Percentiles rank a stretch among this genome's conserved stretches.
Conservation (phyloP, 2,797 vertebrate genomes). For the Streptopelia turtur region DNA sequence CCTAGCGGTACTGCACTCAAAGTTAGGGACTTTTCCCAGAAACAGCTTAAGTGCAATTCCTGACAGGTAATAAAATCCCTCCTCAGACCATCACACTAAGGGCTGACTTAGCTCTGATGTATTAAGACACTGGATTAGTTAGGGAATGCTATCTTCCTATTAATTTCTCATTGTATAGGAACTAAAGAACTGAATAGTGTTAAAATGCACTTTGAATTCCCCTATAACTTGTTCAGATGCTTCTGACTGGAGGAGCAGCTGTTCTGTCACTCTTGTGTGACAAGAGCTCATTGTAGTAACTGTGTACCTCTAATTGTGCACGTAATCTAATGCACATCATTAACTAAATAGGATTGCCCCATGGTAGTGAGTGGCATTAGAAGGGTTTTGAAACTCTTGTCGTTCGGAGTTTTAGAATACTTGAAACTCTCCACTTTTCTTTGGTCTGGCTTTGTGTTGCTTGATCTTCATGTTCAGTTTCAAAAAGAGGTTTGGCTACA, state of each 20-base stretch:
- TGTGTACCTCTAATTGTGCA: not conserved
- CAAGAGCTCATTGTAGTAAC: not conserved
- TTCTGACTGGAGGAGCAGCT: not conserved
- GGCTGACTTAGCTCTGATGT: not conserved
- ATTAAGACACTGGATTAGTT: not conserved
- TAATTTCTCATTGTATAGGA: not conserved
- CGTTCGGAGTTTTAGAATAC: not conserved
- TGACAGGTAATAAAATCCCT: not conserved
- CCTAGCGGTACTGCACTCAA: not conserved
- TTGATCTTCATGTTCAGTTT: not conserved
- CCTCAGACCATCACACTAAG: not conserved
- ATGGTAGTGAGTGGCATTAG: fast-evolving
- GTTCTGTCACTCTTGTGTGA: not conserved
- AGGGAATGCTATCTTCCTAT: not conserved
- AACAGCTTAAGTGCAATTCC: not conserved
- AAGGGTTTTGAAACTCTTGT: not conserved
- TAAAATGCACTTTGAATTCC: not conserved
- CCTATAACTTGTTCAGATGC: not conserved
- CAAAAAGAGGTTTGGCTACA: not conserved
- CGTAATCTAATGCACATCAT: not conserved
- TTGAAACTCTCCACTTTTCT: not conserved
- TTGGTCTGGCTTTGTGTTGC: not conserved
- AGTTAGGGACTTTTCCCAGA: not conserved
- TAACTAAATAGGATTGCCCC: not conserved
- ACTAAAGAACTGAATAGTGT: not conserved